Evolutionary conservation across 2,113 vertebrate species (phyloP).

Genomic region (Oostethus manadensis): DNA sequence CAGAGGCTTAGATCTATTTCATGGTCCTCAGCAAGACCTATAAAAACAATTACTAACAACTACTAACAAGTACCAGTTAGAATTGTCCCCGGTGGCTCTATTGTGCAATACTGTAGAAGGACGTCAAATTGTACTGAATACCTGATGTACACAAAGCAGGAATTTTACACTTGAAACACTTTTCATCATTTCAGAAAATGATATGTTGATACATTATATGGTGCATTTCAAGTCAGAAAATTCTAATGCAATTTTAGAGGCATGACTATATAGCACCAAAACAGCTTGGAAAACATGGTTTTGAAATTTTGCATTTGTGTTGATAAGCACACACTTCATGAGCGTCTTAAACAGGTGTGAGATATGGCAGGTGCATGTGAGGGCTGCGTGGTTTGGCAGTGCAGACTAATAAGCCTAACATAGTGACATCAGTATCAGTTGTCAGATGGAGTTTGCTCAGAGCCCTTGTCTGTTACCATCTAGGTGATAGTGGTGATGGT

Average conservation of each 20-base stretch:
- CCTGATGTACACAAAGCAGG: background rate
- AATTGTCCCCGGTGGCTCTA: slow-evolving; percentile 24
- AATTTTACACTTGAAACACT: background rate
- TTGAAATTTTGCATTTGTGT: slow-evolving; percentile 23
- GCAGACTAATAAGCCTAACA: slow-evolving; percentile 42
- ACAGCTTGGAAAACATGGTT: slow-evolving; percentile 28
- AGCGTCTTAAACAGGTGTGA: slow-evolving; percentile 45
- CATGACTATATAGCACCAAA: slow-evolving; percentile 31
- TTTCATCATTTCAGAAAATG: too few species aligned
- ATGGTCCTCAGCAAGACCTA: slow-evolving; percentile 30
- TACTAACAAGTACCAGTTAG: slow-evolving; percentile 27
- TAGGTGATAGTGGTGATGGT: slow-evolving; percentile 41
- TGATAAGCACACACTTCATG: slow-evolving; percentile 26
- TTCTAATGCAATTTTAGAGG: slow-evolving; percentile 39
- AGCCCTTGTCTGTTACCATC: slow-evolving; percentile 33
- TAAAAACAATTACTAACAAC: slow-evolving; percentile 32
- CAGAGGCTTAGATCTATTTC: slow-evolving; percentile 33
- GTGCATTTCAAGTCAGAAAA: slow-evolving; percentile 2
- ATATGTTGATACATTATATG: slow-evolving; percentile 8
- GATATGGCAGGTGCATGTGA: slow-evolving; percentile 37
- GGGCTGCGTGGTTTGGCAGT: slow-evolving; percentile 44
- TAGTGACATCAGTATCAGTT: slow-evolving; percentile 51
- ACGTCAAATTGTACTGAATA: slow-evolving; percentile 28
- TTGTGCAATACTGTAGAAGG: slow-evolving; percentile 22
- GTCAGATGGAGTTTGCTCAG: slow-evolving; percentile 36